Percentiles rank a stretch among this genome's conserved stretches.
phyloP scores from a whole-genome alignment of 2,888 invertebrate species.

The Pycnomerus fuliginosus region DNA sequence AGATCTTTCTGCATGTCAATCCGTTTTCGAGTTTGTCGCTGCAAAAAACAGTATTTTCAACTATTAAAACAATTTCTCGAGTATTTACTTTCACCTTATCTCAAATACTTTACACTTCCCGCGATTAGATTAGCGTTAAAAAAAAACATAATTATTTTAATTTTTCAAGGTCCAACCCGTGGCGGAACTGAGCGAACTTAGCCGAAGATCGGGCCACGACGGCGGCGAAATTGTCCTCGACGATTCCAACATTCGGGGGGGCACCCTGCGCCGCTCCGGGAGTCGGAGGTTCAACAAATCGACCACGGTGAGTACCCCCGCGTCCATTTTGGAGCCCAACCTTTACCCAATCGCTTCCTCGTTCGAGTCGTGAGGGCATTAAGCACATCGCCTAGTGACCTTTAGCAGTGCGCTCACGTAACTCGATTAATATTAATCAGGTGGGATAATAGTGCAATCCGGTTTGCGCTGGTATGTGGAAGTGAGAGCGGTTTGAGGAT shows the following conservation, averaged over 20 bases:
- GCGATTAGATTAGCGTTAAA: too few species aligned
- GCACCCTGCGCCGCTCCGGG: conserved; percentile 81
- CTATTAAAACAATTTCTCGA: too few species aligned
- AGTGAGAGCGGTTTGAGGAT: too few species aligned
- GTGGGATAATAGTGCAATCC: conserved; percentile 18
- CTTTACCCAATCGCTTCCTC: conserved; percentile 1
- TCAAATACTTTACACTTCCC: too few species aligned
- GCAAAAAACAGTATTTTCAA: too few species aligned
- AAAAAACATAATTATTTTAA: too few species aligned
- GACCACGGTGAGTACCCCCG: conserved; percentile 56
- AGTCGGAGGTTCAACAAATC: conserved; percentile 73
- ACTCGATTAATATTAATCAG: conserved; percentile 20
- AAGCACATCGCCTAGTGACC: conserved; percentile 17
- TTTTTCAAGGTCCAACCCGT: conserved; percentile 83
- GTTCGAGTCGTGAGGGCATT: conserved; percentile 2
- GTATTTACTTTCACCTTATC: too few species aligned
- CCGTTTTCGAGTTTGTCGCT: too few species aligned
- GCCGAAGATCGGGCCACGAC: conserved; percentile 71
- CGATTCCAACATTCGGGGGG: conserved; percentile 66
- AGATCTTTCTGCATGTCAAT: too few species aligned
- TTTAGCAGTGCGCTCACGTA: conserved; percentile 22
- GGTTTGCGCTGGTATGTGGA: too few species aligned
- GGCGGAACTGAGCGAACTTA: conserved; percentile 87
- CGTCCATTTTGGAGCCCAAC: background rate
- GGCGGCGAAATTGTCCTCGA: conserved; percentile 68